These are phyloP conservation scores for Saguinus imperator DNA, from an alignment of 2,113 vertebrate species.

Conservation along the genomic window DNA sequence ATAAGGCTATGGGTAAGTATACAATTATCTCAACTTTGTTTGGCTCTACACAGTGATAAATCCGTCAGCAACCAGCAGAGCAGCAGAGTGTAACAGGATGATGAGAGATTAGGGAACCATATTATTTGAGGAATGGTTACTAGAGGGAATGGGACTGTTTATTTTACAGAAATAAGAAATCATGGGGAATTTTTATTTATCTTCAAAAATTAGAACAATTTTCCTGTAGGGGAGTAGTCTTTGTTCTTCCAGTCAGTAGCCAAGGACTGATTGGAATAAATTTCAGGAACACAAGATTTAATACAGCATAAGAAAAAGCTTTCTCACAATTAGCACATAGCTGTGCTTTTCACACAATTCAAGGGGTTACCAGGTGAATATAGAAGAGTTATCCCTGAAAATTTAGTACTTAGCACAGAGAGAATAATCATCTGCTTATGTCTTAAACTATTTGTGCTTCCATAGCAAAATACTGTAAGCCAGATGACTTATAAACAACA, in stretches of 20 bases:
- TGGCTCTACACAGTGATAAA: neutral
- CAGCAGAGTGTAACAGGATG: neutral
- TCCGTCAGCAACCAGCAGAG: neutral
- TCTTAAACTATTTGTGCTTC: neutral
- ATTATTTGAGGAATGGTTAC: neutral
- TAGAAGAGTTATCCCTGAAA: neutral
- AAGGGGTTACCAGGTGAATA: neutral
- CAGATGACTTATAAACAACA: neutral
- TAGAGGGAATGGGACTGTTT: neutral
- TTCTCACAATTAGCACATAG: neutral
- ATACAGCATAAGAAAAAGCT: neutral
- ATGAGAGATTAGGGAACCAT: neutral
- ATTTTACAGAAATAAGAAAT: neutral
- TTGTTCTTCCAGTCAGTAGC: neutral
- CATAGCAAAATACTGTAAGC: neutral
- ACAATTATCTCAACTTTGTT: conserved; percentile 23
- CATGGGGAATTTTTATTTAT: neutral
- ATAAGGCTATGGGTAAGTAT: neutral
- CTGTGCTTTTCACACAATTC: neutral
- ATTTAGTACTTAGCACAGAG: neutral
- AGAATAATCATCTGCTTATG: neutral
- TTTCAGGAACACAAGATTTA: neutral
- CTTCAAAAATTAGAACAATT: conserved; percentile 3
- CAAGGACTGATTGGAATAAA: neutral
- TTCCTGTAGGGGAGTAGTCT: neutral